Percentiles rank a stretch among this genome's conserved stretches.
These are phyloP conservation scores for Phyllotis vaccarum DNA, from an alignment of 2,797 vertebrate genomes.

Conservation along the genomic window DNA sequence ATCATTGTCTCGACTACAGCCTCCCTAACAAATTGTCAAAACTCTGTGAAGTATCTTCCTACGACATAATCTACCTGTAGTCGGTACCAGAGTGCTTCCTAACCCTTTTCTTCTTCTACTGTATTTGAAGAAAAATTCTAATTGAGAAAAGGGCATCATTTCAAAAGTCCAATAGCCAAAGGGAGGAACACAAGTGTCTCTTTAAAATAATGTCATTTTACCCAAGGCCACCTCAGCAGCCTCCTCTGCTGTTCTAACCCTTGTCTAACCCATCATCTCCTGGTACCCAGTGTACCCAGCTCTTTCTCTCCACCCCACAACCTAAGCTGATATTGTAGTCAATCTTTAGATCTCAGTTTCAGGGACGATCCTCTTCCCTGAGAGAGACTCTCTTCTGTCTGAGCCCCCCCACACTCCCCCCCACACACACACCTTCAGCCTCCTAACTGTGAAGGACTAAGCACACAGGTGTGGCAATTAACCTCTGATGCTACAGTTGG, in stretches of 20 bases:
- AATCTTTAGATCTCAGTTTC: background rate
- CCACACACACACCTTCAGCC: background rate
- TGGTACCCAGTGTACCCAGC: accelerated
- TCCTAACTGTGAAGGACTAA: background rate
- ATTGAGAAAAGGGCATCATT: background rate
- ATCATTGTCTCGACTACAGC: background rate
- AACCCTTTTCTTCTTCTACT: background rate
- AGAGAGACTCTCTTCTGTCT: background rate
- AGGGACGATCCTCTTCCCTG: background rate
- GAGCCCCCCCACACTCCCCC: no score
- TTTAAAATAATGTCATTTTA: no score
- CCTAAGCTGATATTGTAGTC: background rate
- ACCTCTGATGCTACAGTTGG: background rate
- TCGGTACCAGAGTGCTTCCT: background rate
- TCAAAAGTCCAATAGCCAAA: background rate
- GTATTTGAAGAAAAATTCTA: background rate
- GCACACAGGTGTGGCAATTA: background rate
- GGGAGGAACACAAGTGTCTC: background rate
- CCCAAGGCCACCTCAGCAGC: background rate
- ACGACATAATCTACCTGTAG: background rate
- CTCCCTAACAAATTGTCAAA: background rate
- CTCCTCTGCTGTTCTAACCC: background rate
- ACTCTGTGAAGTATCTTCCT: background rate
- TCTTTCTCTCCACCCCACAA: background rate
- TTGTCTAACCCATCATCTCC: background rate